A percentile compares a stretch with the other conserved stretches of the same genome.
phyloP scores from a whole-genome alignment of 2,888 invertebrate genomes.

The Amiota minor region DNA sequence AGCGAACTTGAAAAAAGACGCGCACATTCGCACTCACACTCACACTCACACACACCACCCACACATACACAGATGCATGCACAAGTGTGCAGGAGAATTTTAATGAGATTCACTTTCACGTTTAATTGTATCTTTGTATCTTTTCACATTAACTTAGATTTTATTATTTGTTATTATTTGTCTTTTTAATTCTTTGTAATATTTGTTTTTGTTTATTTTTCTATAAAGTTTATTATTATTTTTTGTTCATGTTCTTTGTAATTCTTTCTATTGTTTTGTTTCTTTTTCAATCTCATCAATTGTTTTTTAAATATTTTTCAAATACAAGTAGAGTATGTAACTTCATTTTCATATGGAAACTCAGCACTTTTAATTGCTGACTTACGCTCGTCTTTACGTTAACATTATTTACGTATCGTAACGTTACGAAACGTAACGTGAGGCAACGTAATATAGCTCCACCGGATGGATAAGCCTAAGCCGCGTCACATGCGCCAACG shows the following conservation, averaged over 20 bases:
- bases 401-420: background rate
- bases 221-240: no score
- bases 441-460: no score
- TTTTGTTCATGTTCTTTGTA: background rate
- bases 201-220: background rate
- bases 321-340: no score
- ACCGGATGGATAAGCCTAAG: constrained; percentile 15
- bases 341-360: no score
- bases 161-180: background rate
- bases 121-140: background rate
- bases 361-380: background rate
- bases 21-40: constrained; percentile 34
- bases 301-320: no score
- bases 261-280: background rate
- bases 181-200: constrained; percentile 10
- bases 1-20: no score
- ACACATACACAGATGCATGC: constrained; percentile 36
- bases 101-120: background rate
- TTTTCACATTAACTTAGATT: background rate
- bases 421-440: background rate
- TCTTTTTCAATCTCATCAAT: no score
- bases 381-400: background rate
- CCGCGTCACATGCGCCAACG: constrained; percentile 51
- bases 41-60: constrained; percentile 23
- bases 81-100: constrained; percentile 27